Evolutionary conservation across 2,113 vertebrate genomes (phyloP).

Genomic region (Mesoclemmys tuberculata): DNA sequence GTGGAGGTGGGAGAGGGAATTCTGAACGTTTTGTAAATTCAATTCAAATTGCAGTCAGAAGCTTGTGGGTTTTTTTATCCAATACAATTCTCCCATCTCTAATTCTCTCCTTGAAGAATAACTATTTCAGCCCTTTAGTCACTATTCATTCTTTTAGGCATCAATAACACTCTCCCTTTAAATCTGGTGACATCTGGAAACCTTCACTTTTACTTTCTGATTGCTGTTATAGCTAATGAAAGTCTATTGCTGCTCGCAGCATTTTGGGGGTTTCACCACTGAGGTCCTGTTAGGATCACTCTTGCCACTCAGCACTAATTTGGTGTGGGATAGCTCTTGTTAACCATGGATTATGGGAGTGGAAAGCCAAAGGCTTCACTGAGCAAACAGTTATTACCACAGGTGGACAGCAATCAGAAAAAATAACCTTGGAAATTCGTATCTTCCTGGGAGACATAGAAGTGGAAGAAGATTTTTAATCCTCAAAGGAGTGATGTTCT

Average conservation of each 20-base stretch:
- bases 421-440: not conserved
- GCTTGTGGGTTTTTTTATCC: not conserved
- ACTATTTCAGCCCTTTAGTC: not conserved
- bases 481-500: too few relatives aligned
- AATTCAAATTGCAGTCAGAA: not conserved
- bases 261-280: constrained; percentile 33
- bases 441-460: not conserved
- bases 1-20: not conserved
- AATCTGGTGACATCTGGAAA: not conserved
- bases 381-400: not conserved
- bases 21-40: constrained; percentile 12
- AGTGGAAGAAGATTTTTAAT: not conserved
- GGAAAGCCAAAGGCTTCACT: not conserved
- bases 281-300: constrained; percentile 60
- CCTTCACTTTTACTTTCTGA: constrained; percentile 17
- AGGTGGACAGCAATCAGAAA: not conserved
- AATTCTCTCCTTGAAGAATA: constrained; percentile 28
- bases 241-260: constrained; percentile 61
- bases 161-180: not conserved
- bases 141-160: not conserved
- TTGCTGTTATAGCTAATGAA: constrained; percentile 40
- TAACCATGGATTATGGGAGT: constrained; percentile 31
- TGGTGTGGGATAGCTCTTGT: constrained; percentile 39
- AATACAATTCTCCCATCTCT: not conserved
- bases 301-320: constrained; percentile 57